Base-by-base conservation (phyloP, 1,140 invertebrate species). In the Drosophila sp. region DNA sequence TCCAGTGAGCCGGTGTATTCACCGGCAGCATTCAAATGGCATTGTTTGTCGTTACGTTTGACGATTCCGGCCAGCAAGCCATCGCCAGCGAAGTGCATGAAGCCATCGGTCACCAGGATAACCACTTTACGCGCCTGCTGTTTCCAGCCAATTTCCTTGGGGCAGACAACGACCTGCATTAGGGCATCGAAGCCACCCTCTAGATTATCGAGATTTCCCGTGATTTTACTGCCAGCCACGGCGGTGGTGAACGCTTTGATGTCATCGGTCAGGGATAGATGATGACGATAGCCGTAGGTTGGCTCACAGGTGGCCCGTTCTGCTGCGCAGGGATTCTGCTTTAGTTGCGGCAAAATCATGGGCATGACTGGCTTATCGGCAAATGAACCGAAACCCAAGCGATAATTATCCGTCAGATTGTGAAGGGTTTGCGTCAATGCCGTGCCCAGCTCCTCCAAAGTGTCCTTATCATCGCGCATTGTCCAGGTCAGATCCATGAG, bases 141-240 rank as follows among this genome's bases (percentile, higher is more conserved):
- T 10, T 92, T 92, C 94, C 95, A 95, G n/a, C 94, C 95, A 10
- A 95, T 93, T 66, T 95, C 90, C 10, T 95, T 92, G 54, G 94
- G 94, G 90, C 98, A 99, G 8, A 97, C 96, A 50, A 99, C 95
- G 1, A 97, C 97, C 93, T 99, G 99, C 95, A 99, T 99, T n/a
- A 99, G 95, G 0, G 98, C 99, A 92, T 99, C 99, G 78, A 99
- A 96, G 10, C 98, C 98, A 1, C 98, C 99, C 92, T 99, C 99
- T 0, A 98, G 98, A 41, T 98, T 97, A 92, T 99, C 98, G 76
- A 99, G 93, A 93, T 99, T 99, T 1, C 97, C 99, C 0, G 98
- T 99, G 4, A 99, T 96, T 30, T 94, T 93, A 72, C 85, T 94
- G 8, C 93, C 91, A 35, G 93, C 92, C 5, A 97, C 96, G 68